Evolutionary conservation across 2,797 vertebrate species (phyloP).

Genomic region (Rhyacichthys aspro): DNA sequence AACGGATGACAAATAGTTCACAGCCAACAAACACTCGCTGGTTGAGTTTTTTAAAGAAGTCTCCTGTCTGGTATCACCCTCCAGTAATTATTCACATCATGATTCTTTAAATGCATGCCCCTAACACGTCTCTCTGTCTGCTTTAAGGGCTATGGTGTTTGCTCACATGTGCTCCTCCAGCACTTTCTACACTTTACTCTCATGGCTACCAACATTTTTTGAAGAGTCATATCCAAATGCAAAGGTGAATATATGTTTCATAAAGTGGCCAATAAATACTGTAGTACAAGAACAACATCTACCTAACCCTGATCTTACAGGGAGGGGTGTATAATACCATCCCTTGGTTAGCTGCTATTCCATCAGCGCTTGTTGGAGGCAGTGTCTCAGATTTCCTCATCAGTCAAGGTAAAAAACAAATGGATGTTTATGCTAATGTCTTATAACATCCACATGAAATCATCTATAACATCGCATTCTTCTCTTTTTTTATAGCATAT

Average conservation of each 20-base stretch:
- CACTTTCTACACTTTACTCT: constrained; percentile 86
- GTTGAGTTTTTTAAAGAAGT: constrained; percentile 82
- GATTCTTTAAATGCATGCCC: neutral
- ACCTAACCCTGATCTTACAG: constrained; percentile 64
- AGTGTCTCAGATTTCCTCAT: constrained; percentile 87
- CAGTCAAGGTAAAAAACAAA: constrained; percentile 76
- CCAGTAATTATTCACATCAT: neutral
- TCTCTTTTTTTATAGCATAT: constrained; percentile 76
- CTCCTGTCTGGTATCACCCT: constrained; percentile 83
- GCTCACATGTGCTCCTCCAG: constrained; percentile 85
- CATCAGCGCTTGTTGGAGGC: constrained; percentile 82
- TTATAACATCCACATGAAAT: too few relatives aligned
- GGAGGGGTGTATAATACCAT: constrained; percentile 90
- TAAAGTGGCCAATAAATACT: too few relatives aligned
- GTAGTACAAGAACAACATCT: neutral
- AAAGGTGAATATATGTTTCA: constrained; percentile 73
- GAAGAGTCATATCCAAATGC: constrained; percentile 87
- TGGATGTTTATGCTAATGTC: too few relatives aligned
- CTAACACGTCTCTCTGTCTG: neutral
- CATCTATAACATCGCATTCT: neutral
- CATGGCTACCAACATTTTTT: constrained; percentile 94
- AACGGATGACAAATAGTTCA: constrained; percentile 44
- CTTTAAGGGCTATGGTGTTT: constrained; percentile 85
- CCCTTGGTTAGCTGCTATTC: constrained; percentile 89
- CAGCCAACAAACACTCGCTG: constrained; percentile 73